Conservation (phyloP, 1,140 invertebrate genomes). For the Rhopalosiphum padi region DNA sequence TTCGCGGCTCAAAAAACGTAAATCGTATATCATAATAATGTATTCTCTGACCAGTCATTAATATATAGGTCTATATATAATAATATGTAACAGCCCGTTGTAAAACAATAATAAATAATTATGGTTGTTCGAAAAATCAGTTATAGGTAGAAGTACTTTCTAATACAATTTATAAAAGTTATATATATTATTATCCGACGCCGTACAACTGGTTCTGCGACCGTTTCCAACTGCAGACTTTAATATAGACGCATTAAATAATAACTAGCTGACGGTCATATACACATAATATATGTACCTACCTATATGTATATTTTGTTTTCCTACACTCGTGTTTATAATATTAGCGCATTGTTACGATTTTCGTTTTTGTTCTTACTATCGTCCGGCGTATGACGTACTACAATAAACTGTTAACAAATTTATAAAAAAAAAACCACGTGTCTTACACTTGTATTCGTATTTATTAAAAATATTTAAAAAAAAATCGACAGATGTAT, state of each 20-base stretch:
- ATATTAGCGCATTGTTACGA: background rate
- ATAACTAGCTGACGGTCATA: background rate
- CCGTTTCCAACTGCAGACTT: background rate
- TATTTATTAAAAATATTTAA: too few species aligned
- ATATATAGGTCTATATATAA: background rate
- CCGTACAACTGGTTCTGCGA: background rate
- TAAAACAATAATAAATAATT: conserved; percentile 4
- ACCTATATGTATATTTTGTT: background rate
- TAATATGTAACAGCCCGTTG: background rate
- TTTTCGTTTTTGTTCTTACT: background rate
- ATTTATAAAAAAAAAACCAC: too few species aligned
- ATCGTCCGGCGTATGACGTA: too few species aligned
- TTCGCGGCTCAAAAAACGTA: background rate
- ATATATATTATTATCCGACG: background rate
- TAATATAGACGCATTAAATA: background rate
- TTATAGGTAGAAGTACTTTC: background rate
- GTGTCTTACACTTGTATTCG: too few species aligned
- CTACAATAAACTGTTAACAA: too few species aligned
- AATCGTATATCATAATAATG: background rate
- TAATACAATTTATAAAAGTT: background rate
- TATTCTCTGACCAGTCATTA: background rate
- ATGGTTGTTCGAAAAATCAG: background rate
- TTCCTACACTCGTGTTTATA: background rate
- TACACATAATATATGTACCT: background rate
- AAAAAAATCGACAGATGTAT: too few species aligned